Percentiles rank a stretch among this genome's conserved stretches.
Evolutionary conservation across 2,888 invertebrate species (phyloP).

Genomic region (Hemithea aestivaria): DNA sequence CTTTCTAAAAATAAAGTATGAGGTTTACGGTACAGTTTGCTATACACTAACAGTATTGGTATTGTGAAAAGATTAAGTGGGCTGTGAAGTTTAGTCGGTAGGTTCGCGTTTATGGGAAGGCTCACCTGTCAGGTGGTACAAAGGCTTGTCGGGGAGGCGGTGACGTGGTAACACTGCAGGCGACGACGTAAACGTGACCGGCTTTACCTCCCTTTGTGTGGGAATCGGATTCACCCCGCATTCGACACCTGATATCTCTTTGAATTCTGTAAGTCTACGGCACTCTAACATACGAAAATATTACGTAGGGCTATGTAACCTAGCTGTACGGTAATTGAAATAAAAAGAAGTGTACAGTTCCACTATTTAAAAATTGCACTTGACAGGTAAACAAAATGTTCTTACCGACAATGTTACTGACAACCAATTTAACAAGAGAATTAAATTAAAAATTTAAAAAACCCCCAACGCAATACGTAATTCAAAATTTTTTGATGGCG

Average conservation of each 20-base stretch:
- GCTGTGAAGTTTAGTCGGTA: constrained; percentile 21
- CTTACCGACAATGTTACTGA: too few relatives aligned
- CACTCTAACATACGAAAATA: neutral
- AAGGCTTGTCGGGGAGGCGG: constrained; percentile 39
- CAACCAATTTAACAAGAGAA: too few relatives aligned
- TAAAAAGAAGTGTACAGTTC: too few relatives aligned
- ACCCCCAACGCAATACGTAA: too few relatives aligned
- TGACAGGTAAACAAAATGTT: too few relatives aligned
- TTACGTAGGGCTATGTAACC: too few relatives aligned
- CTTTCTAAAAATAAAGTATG: too few relatives aligned
- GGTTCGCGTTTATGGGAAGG: constrained; percentile 35
- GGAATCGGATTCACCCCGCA: constrained; percentile 34
- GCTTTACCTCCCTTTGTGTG: constrained; percentile 26
- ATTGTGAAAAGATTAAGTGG: constrained; percentile 26
- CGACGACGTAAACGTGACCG: constrained; percentile 42
- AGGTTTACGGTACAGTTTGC: constrained; percentile 30
- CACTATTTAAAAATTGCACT: too few relatives aligned
- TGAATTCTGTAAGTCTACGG: constrained; percentile 11
- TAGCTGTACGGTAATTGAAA: too few relatives aligned
- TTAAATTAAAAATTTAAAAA: too few relatives aligned
- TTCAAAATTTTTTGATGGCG: too few relatives aligned
- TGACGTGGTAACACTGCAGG: constrained; percentile 51
- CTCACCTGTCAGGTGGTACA: constrained; percentile 52
- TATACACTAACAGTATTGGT: constrained; percentile 22
- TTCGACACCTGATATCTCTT: constrained; percentile 24